Evolutionary conservation across 2,797 vertebrate genomes (phyloP).

Genomic region (Graptemys geographica): DNA sequence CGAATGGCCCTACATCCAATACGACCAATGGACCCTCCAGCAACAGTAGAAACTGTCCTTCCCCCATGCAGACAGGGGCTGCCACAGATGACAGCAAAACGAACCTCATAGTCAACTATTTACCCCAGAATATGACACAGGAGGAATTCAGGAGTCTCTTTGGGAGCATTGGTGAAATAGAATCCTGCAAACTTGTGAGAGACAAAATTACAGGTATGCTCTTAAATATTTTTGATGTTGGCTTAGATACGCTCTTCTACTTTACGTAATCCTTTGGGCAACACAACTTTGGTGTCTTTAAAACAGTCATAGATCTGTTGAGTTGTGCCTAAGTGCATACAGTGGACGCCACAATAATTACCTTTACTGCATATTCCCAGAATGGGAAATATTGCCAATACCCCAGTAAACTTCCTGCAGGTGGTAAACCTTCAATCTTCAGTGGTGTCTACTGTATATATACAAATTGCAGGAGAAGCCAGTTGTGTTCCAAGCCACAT

Average conservation of each 20-base stretch:
- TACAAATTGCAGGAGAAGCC: background rate
- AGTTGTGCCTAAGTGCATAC: background rate
- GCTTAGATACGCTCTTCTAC: fast-evolving
- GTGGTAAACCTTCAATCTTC: background rate
- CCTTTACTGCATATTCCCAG: background rate
- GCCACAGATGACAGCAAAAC: constrained; percentile 99
- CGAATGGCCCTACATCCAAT: constrained; percentile 96
- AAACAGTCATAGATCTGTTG: background rate
- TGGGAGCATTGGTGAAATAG: constrained; percentile 99
- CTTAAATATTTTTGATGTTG: fast-evolving
- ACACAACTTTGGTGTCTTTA: background rate
- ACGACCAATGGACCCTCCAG: constrained; percentile 97
- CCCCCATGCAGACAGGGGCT: constrained; percentile 97
- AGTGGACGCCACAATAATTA: background rate
- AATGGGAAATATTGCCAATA: background rate
- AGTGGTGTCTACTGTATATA: fast-evolving
- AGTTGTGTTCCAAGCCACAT: fast-evolving
- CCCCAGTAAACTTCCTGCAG: fast-evolving
- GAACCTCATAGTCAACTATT: constrained; percentile 99
- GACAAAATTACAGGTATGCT: constrained; percentile 99
- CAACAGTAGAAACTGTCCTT: constrained; percentile 99
- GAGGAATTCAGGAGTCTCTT: constrained; percentile 99
- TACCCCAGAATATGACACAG: constrained; percentile 99
- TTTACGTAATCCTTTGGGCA: background rate
- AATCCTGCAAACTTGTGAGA: constrained; percentile 99